Evolutionary conservation across 2,797 vertebrate species (phyloP).

Genomic region (Ctenopoma multispine): DNA sequence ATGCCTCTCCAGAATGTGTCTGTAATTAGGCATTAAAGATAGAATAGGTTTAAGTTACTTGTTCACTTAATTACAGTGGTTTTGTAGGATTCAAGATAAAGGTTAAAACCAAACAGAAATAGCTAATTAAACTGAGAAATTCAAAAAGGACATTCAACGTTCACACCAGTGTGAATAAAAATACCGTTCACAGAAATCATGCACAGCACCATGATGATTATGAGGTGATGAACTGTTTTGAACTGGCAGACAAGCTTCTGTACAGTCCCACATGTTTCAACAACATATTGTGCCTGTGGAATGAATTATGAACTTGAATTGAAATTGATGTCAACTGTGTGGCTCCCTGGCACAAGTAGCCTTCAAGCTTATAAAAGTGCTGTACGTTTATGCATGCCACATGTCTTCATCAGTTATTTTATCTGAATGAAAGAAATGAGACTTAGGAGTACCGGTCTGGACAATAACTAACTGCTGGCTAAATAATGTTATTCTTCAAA

Average conservation of each 20-base stretch:
- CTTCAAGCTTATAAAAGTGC: not conserved
- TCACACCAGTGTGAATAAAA: not conserved
- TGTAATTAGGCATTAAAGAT: not conserved
- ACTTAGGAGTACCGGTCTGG: slow-evolving; percentile 11
- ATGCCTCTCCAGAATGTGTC: not conserved
- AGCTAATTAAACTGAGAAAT: slow-evolving; percentile 4
- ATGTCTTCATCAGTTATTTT: not conserved
- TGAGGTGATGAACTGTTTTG: slow-evolving; percentile 9
- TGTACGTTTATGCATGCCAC: not conserved
- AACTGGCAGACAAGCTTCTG: slow-evolving; percentile 2
- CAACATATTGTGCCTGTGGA: slow-evolving; percentile 7
- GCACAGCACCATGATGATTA: not conserved
- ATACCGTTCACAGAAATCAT: not conserved
- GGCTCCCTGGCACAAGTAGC: slow-evolving; percentile 7
- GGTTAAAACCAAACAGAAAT: not conserved
- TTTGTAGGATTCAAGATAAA: not conserved
- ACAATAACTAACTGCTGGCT: slow-evolving; percentile 27
- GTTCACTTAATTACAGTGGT: not conserved
- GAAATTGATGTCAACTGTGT: slow-evolving; percentile 18
- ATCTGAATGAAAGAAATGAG: slow-evolving; percentile 6
- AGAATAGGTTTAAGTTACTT: not conserved
- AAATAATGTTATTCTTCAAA: slow-evolving; percentile 19
- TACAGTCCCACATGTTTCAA: slow-evolving; percentile 15
- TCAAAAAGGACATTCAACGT: not conserved
- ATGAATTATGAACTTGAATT: slow-evolving; percentile 27